Percentiles rank a stretch among this genome's conserved stretches.
Evolutionary conservation across 2,888 invertebrate genomes (phyloP).

Genomic region (Rhagonycha fulva): DNA sequence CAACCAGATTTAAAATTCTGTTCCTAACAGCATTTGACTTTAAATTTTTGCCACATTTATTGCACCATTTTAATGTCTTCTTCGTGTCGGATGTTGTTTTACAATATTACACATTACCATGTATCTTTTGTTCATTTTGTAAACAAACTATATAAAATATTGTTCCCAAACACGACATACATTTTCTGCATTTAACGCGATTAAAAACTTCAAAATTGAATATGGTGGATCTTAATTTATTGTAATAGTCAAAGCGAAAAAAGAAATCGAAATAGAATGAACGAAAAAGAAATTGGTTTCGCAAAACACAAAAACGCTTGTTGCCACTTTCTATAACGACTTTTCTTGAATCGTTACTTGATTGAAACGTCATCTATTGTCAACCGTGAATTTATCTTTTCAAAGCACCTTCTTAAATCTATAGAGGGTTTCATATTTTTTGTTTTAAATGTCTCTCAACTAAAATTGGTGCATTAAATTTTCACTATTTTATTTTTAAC

Average conservation of each 20-base stretch:
- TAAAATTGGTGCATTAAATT: background rate
- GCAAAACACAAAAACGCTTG: background rate
- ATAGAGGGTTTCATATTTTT: background rate
- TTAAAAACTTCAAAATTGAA: background rate
- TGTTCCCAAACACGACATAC: conserved; percentile 23
- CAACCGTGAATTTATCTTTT: background rate
- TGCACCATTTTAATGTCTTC: conserved; percentile 21
- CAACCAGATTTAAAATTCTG: background rate
- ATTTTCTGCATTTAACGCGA: background rate
- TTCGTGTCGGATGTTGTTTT: conserved; percentile 30
- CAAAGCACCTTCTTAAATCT: background rate
- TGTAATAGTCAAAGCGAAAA: background rate
- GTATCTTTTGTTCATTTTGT: conserved; percentile 28
- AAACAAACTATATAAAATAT: conserved; percentile 24
- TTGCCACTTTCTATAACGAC: background rate
- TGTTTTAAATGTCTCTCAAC: background rate
- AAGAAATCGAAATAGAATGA: background rate
- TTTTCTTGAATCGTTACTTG: background rate
- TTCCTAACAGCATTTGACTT: background rate
- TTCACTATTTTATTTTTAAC: no score
- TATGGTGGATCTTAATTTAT: background rate
- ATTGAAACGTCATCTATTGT: background rate
- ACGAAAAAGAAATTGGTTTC: background rate
- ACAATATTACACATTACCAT: conserved; percentile 29
- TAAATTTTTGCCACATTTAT: conserved; percentile 5